Conservation (phyloP, 1,140 invertebrate genomes). For the Caenorhabditis inopinata region DNA sequence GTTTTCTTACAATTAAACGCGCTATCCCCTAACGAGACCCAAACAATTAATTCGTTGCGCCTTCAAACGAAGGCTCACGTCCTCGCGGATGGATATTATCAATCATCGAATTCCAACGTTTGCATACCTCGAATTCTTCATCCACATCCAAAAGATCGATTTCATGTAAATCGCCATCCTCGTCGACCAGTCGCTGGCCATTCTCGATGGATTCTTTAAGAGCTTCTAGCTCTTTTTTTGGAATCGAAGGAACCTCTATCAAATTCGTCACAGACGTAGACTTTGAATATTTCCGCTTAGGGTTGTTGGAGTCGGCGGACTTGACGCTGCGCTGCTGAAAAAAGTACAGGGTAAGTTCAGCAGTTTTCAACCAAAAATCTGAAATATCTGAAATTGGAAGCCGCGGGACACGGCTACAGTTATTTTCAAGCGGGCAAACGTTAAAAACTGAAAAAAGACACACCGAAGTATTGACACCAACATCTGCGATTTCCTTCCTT, state of each 20-base stretch:
- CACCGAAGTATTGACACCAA: constrained; percentile 33
- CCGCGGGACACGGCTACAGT: too few relatives aligned
- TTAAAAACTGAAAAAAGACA: background rate
- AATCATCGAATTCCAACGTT: too few relatives aligned
- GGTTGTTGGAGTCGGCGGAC: background rate
- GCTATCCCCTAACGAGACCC: too few relatives aligned
- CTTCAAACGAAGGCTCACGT: too few relatives aligned
- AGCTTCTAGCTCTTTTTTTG: background rate
- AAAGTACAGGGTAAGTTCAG: too few relatives aligned
- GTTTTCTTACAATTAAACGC: too few relatives aligned
- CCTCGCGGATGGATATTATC: too few relatives aligned
- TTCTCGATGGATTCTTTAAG: constrained; percentile 8
- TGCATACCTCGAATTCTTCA: constrained; percentile 1
- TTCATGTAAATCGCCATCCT: background rate
- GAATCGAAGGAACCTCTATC: background rate
- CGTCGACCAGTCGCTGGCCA: background rate
- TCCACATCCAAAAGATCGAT: constrained; percentile 2
- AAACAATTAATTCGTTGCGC: too few relatives aligned
- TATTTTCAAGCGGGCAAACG: too few relatives aligned
- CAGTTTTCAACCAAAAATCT: too few relatives aligned
- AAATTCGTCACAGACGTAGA: constrained; percentile 1
- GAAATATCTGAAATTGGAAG: too few relatives aligned
- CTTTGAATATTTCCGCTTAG: background rate
- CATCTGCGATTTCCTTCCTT: background rate
- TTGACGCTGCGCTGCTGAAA: constrained; percentile 16